Evolutionary conservation across 2,888 invertebrate genomes (phyloP).

Genomic region (Catocala fraxini): DNA sequence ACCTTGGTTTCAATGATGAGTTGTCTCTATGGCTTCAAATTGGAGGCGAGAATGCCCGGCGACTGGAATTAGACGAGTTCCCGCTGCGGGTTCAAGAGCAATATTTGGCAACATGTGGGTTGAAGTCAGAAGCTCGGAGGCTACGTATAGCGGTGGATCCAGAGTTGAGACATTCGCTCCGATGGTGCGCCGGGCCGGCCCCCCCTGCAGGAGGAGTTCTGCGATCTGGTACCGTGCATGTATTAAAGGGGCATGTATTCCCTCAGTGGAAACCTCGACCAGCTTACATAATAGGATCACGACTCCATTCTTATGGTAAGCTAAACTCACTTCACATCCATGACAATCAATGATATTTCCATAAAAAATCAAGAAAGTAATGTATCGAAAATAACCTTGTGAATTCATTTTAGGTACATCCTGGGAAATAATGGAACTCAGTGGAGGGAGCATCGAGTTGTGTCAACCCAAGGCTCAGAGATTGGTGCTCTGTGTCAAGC

Average conservation of each 20-base stretch:
- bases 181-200: slow-evolving; percentile 89
- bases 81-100: slow-evolving; percentile 89
- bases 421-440: slow-evolving; percentile 80
- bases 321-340: background rate
- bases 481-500: slow-evolving; percentile 79
- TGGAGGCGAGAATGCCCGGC: slow-evolving; percentile 86
- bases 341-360: too few relatives aligned
- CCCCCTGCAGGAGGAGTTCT: slow-evolving; percentile 77
- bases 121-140: slow-evolving; percentile 87
- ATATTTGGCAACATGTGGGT: slow-evolving; percentile 87
- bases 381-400: background rate
- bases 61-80: slow-evolving; percentile 85
- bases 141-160: slow-evolving; percentile 89
- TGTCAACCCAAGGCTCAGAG: slow-evolving; percentile 80
- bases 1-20: slow-evolving; percentile 82
- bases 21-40: slow-evolving; percentile 86
- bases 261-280: slow-evolving; percentile 90
- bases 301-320: slow-evolving; percentile 87
- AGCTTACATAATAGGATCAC: slow-evolving; percentile 88
- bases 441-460: slow-evolving; percentile 78
- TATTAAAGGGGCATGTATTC: slow-evolving; percentile 90
- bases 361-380: too few relatives aligned
- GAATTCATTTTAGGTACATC: slow-evolving; percentile 63
- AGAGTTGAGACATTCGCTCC: slow-evolving; percentile 88
- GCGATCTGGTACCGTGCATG: slow-evolving; percentile 84